These are phyloP conservation scores for Tethya wilhelma DNA, from an alignment of 37 sponge, comb jelly and placozoan species.

Conservation along the genomic window DNA sequence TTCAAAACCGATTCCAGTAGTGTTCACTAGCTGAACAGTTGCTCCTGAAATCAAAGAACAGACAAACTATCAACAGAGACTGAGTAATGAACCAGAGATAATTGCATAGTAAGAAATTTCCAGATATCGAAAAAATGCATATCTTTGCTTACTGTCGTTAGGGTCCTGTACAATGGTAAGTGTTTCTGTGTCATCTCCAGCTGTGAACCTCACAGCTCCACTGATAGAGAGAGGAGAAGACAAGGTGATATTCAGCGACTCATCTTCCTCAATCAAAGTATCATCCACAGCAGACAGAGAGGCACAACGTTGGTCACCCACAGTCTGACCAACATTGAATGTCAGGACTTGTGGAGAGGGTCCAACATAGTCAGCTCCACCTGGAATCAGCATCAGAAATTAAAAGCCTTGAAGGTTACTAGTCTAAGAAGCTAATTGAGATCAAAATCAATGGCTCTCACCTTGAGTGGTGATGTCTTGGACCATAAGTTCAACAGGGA, in stretches of 20 bases:
- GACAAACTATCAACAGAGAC: too few relatives aligned
- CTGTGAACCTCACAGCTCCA: background rate
- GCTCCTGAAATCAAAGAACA: too few relatives aligned
- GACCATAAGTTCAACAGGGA: background rate
- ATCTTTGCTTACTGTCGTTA: background rate
- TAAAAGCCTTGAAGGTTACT: too few relatives aligned
- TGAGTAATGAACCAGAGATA: too few relatives aligned
- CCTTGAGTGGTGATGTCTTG: too few relatives aligned
- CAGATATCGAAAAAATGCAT: too few relatives aligned
- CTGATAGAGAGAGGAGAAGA: background rate
- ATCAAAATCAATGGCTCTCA: background rate
- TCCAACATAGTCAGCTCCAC: background rate
- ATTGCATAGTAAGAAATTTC: too few relatives aligned
- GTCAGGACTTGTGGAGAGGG: background rate
- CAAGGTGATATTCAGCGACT: background rate
- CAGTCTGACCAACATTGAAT: background rate
- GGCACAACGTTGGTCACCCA: background rate
- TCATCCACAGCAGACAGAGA: background rate
- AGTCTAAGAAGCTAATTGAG: background rate
- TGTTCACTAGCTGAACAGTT: background rate
- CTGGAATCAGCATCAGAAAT: too few relatives aligned
- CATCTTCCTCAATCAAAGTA: background rate
- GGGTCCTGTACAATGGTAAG: background rate
- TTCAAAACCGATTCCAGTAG: background rate
- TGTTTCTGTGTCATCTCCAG: background rate